Conservation (phyloP, 2,797 vertebrate genomes). For the Cuniculus paca region DNA sequence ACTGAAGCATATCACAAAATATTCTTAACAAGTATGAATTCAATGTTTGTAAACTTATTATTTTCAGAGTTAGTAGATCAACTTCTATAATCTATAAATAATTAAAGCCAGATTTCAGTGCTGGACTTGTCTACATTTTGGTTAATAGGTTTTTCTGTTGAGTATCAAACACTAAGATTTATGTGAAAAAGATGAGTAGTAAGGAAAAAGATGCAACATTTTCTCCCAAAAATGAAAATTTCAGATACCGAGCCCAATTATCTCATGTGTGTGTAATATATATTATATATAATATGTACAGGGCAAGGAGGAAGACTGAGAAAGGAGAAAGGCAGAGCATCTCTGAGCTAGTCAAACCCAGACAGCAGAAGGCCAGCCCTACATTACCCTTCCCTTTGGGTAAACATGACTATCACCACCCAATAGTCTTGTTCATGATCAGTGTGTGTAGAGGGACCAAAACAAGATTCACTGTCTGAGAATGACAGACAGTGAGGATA, state of each 20-base stretch:
- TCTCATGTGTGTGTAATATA: neutral
- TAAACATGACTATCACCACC: neutral
- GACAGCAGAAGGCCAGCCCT: neutral
- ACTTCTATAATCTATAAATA: neutral
- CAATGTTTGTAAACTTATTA: neutral
- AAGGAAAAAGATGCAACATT: neutral
- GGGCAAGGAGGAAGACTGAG: neutral
- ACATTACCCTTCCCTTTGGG: neutral
- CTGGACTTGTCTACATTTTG: neutral
- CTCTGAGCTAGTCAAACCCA: neutral
- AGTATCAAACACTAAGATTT: neutral
- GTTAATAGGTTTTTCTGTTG: neutral
- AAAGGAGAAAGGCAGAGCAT: neutral
- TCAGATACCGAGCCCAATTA: neutral
- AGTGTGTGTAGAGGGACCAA: neutral
- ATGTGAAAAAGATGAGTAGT: neutral
- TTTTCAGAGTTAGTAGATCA: slow-evolving; percentile 6
- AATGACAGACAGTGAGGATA: neutral
- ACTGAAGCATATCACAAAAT: neutral
- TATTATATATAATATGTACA: neutral
- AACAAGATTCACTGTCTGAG: too few relatives aligned
- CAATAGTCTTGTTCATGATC: neutral
- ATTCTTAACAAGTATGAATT: neutral
- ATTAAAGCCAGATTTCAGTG: slow-evolving; percentile 25
- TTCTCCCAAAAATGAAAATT: neutral